phyloP scores from a whole-genome alignment of 2,113 vertebrate species.

The Percina caprodes region DNA sequence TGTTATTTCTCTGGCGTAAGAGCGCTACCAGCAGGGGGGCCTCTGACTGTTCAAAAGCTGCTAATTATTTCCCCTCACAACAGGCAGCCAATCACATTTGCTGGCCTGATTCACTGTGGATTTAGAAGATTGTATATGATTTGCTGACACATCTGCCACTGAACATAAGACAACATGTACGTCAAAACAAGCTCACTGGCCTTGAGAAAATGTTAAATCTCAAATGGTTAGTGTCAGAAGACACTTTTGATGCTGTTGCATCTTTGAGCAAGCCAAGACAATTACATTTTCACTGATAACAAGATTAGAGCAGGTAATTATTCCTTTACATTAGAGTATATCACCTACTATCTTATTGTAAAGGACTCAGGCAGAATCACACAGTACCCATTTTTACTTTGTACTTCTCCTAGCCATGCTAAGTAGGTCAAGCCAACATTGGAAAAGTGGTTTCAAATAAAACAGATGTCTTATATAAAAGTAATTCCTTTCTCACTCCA shows the following conservation, averaged over 20 bases:
- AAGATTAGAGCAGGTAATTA: conserved; percentile 28
- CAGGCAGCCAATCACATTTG: conserved; percentile 48
- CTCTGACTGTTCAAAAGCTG: conserved; percentile 33
- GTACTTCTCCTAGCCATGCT: conserved; percentile 46
- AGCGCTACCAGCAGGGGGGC: conserved; percentile 38
- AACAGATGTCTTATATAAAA: conserved; percentile 73
- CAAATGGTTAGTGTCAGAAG: conserved; percentile 15
- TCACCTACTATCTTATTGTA: conserved; percentile 21
- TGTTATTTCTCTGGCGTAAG: conserved; percentile 36
- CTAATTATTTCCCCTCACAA: conserved; percentile 55
- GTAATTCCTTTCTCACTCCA: conserved; percentile 50
- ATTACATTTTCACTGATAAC: conserved; percentile 20
- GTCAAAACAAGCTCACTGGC: conserved; percentile 11
- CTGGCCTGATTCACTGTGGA: conserved; percentile 33
- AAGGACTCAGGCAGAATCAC: conserved; percentile 19
- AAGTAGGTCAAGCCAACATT: conserved; percentile 78
- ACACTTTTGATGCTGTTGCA: background rate
- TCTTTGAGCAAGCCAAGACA: background rate
- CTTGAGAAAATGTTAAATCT: conserved; percentile 5
- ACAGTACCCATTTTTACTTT: conserved; percentile 45
- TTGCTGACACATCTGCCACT: conserved; percentile 16
- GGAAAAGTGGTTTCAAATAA: conserved; percentile 68
- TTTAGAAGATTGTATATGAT: conserved; percentile 29
- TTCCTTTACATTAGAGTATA: conserved; percentile 40
- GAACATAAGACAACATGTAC: conserved; percentile 7